phyloP scores from a whole-genome alignment of 2,797 vertebrate genomes.

The Forpus xanthops region DNA sequence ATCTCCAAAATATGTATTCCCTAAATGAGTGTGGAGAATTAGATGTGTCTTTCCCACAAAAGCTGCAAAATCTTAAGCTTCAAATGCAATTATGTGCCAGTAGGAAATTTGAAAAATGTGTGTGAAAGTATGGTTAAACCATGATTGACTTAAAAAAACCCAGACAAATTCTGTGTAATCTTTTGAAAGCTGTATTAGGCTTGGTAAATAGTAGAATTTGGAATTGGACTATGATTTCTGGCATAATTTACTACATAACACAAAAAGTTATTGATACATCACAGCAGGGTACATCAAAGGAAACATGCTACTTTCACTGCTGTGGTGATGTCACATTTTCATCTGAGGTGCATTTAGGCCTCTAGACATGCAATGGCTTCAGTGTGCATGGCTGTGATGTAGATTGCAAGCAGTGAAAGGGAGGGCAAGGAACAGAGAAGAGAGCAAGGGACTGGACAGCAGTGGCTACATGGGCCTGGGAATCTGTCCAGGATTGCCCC shows the following conservation, averaged over 20 bases:
- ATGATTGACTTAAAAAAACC: not conserved
- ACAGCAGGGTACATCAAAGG: not conserved
- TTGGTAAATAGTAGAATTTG: not conserved
- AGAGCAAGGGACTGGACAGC: not conserved
- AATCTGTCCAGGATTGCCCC: not conserved
- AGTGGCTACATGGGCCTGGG: not conserved
- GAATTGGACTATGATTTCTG: not conserved
- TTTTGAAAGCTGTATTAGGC: not conserved
- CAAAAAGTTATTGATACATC: not conserved
- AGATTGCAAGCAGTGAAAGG: not conserved
- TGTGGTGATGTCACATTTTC: not conserved
- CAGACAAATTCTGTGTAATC: not conserved
- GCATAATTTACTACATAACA: not conserved
- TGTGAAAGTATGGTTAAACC: not conserved
- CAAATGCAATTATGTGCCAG: not conserved
- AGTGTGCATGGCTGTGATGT: rapidly evolving
- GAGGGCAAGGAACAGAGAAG: not conserved
- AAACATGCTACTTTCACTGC: not conserved
- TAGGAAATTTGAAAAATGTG: not conserved
- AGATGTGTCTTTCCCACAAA: conserved; percentile 13
- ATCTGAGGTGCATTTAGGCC: not conserved
- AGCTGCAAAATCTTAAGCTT: not conserved
- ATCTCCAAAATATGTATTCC: conserved; percentile 13
- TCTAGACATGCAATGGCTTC: not conserved
- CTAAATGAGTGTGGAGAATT: not conserved